phyloP scores from a whole-genome alignment of 2,113 vertebrate species.

The Dicerorhinus sumatrensis region DNA sequence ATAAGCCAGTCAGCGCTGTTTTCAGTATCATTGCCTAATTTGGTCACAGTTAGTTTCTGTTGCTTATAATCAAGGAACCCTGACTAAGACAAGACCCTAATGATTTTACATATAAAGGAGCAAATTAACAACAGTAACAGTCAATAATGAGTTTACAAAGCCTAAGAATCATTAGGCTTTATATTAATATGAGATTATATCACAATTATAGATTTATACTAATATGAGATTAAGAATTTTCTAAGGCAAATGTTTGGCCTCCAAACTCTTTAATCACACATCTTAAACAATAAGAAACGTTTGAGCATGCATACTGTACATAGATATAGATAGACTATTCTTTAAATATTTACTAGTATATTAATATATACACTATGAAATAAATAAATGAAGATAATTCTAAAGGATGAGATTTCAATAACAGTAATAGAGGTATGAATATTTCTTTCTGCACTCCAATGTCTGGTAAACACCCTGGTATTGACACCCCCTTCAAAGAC shows the following conservation, averaged over 20 bases:
- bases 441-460: background rate
- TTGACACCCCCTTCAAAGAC: background rate
- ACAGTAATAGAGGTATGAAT: background rate
- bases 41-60: background rate
- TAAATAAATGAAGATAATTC: background rate
- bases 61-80: constrained; percentile 9
- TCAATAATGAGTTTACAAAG: background rate
- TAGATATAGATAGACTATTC: background rate
- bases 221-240: constrained; percentile 19
- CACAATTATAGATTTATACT: background rate
- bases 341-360: background rate
- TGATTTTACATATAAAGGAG: background rate
- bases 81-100: background rate
- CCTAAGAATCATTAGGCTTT: background rate
- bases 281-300: background rate
- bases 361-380: background rate
- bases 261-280: constrained; percentile 15
- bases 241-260: background rate
- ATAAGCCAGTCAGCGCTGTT: background rate
- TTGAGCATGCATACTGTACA: background rate
- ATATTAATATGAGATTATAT: background rate
- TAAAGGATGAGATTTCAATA: constrained; percentile 2
- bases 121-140: background rate
- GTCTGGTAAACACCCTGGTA: background rate
- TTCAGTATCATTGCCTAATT: background rate